A percentile compares a stretch with the other conserved stretches of the same genome.
Evolutionary conservation across 2,113 vertebrate species (phyloP).

Genomic region (Sigmodon hispidus): DNA sequence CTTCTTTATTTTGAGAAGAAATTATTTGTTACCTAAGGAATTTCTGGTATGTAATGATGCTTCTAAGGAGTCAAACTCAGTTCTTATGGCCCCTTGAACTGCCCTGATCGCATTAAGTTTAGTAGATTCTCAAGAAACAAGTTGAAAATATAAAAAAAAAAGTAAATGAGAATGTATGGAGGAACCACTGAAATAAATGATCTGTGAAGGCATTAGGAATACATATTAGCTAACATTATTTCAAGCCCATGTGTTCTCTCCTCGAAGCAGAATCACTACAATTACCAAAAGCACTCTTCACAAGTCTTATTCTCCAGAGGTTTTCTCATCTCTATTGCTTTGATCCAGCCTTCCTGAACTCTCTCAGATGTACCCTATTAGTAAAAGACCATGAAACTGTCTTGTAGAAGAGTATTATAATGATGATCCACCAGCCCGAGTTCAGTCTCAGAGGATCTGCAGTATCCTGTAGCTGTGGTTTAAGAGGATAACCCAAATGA

Average conservation of each 20-base stretch:
- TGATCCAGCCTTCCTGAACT: background rate
- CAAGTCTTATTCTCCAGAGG: background rate
- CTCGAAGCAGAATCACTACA: conserved; percentile 16
- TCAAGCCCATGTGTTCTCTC: background rate
- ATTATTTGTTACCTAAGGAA: background rate
- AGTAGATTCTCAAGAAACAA: background rate
- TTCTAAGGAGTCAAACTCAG: background rate
- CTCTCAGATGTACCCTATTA: background rate
- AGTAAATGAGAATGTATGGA: background rate
- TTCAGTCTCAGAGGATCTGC: background rate
- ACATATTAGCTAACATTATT: background rate
- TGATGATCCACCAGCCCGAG: too few species aligned
- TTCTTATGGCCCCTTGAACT: background rate
- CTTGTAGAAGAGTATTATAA: background rate
- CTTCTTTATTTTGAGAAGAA: background rate
- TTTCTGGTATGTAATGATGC: background rate
- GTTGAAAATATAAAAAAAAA: background rate
- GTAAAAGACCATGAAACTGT: background rate
- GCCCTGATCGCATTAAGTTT: background rate
- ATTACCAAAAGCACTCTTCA: background rate
- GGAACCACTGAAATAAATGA: background rate
- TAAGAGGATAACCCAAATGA: background rate
- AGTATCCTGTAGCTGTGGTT: background rate
- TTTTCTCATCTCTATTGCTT: background rate
- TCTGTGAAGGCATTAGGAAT: background rate